These are phyloP conservation scores for Calosoma granatense DNA, from an alignment of 1,140 invertebrate genomes.

Conservation along the genomic window DNA sequence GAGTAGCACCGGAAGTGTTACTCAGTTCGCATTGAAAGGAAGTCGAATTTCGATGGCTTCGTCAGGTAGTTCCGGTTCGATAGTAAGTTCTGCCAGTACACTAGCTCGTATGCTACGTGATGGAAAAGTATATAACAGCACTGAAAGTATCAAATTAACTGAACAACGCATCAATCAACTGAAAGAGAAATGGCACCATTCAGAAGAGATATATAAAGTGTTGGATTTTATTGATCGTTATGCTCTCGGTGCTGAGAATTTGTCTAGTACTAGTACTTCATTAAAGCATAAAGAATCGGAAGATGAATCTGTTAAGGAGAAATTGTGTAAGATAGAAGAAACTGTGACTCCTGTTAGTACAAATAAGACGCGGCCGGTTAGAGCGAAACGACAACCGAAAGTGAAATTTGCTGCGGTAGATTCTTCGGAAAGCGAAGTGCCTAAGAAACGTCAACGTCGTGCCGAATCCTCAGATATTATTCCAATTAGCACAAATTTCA, in stretches of 20 bases:
- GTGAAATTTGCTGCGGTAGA: not conserved
- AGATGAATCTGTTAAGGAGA: not conserved
- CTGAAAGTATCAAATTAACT: not conserved
- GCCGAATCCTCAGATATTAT: not conserved
- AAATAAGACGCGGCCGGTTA: not conserved
- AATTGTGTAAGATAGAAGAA: not conserved
- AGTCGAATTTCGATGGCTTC: not conserved
- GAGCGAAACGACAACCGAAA: not conserved
- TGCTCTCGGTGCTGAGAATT: not conserved
- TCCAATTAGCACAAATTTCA: not conserved
- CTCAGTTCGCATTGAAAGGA: not conserved
- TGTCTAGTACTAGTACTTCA: not conserved
- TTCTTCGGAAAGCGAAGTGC: not conserved
- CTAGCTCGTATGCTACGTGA: not conserved
- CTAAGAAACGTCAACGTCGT: not conserved
- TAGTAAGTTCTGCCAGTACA: not conserved
- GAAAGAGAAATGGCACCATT: not conserved
- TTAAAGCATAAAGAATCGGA: not conserved
- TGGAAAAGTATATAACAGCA: not conserved
- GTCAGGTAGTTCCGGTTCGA: not conserved
- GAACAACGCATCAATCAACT: not conserved
- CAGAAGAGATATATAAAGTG: constrained; percentile 1
- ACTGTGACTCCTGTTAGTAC: not conserved
- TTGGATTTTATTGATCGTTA: not conserved
- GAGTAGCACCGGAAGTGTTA: not conserved